Evolutionary conservation across 1,140 invertebrate species (phyloP).

Genomic region (Drosophila subpulchrella): DNA sequence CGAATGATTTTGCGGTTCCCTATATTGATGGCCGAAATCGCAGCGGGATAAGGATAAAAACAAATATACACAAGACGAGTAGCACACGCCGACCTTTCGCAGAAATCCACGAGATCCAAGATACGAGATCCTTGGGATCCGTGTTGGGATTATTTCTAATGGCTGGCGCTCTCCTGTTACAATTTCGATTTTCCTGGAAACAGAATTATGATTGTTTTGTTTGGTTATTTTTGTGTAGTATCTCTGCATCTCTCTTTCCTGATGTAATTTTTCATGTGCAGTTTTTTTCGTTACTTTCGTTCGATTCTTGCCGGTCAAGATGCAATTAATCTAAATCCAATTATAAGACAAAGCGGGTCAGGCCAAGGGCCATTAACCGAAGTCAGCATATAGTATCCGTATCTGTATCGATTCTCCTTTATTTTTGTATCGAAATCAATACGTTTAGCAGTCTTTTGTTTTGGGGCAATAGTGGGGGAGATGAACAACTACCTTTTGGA

Average conservation of each 20-base stretch:
- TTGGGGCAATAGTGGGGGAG: constrained; percentile 15
- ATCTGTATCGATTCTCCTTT: constrained; percentile 19
- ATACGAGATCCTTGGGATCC: constrained; percentile 2
- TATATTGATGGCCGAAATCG: constrained; percentile 39
- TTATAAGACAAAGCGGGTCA: constrained; percentile 77
- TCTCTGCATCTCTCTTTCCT: neutral
- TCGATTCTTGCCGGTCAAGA: constrained; percentile 50
- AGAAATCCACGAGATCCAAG: constrained; percentile 49
- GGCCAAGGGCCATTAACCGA: constrained; percentile 57
- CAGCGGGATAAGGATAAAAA: constrained; percentile 50
- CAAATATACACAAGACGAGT: constrained; percentile 50
- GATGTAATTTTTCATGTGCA: constrained; percentile 76
- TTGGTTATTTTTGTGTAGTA: constrained; percentile 4
- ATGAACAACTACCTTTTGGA: neutral
- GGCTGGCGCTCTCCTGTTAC: constrained; percentile 40
- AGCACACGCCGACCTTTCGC: constrained; percentile 67
- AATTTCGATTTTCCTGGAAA: constrained; percentile 67
- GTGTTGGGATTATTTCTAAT: constrained; percentile 21
- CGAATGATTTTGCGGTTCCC: constrained; percentile 75
- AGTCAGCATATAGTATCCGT: constrained; percentile 10
- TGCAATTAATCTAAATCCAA: constrained; percentile 84
- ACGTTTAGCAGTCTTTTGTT: constrained; percentile 65
- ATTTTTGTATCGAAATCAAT: constrained; percentile 78
- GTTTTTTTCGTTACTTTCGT: constrained; percentile 18
- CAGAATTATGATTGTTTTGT: constrained; percentile 42